phyloP scores from a whole-genome alignment of 2,113 vertebrate genomes.

The Psephotus haematonotus region DNA sequence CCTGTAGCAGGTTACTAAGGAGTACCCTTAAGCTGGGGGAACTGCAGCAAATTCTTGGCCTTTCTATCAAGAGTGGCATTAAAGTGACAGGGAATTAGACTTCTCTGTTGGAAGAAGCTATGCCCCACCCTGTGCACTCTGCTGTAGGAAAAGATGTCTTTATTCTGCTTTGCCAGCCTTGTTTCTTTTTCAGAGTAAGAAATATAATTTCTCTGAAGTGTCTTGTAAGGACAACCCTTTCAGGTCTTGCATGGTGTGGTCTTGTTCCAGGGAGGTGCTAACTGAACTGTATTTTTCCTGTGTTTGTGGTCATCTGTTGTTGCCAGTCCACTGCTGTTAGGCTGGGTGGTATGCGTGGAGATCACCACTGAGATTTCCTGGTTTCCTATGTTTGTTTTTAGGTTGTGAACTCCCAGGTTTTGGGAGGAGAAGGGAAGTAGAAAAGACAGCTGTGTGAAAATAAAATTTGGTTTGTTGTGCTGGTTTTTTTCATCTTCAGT shows the following conservation, averaged over 20 bases:
- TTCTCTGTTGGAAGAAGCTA: background rate
- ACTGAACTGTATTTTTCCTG: background rate
- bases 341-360: background rate
- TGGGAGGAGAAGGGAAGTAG: background rate
- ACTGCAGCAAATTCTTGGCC: background rate
- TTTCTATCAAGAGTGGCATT: background rate
- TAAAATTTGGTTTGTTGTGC: conserved; percentile 5
- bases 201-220: background rate
- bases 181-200: background rate
- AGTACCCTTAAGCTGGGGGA: background rate
- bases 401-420: conserved; percentile 14
- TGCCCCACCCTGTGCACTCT: background rate
- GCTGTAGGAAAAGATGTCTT: background rate
- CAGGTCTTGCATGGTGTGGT: background rate
- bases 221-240: background rate
- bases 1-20: background rate
- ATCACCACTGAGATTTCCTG: background rate
- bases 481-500: background rate
- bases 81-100: background rate
- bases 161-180: background rate
- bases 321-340: background rate
- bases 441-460: conserved; percentile 12
- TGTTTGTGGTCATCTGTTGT: background rate
- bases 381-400: background rate
- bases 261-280: background rate